Evolutionary conservation across 2,113 vertebrate genomes (phyloP).

Genomic region (Tragelaphus strepsiceros): DNA sequence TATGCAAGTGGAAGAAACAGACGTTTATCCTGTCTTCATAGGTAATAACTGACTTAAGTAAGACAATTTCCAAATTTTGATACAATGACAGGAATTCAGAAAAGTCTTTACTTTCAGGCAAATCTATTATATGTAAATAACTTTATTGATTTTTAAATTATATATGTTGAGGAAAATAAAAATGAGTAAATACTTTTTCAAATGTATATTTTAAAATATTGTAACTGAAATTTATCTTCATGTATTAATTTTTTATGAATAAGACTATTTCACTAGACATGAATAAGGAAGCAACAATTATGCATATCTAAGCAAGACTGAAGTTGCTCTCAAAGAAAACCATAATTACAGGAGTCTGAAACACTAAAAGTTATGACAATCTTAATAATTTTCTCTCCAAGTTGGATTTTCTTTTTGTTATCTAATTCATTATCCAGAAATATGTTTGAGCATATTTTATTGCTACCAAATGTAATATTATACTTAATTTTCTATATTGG

Average conservation of each 20-base stretch:
- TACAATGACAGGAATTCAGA: not conserved
- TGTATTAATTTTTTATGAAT: not conserved
- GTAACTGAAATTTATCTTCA: not conserved
- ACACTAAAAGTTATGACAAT: not conserved
- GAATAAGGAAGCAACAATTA: not conserved
- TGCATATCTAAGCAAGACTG: not conserved
- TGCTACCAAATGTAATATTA: not conserved
- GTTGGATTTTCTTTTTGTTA: not conserved
- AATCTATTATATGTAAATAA: not conserved
- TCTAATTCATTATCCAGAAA: not conserved
- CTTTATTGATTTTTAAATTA: not conserved
- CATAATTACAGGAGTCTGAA: not conserved
- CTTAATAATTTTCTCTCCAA: not conserved
- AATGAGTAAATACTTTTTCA: not conserved
- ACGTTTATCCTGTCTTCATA: not conserved
- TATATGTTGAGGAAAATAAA: not conserved
- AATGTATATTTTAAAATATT: not conserved
- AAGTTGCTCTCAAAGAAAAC: not conserved
- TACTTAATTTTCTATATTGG: not conserved
- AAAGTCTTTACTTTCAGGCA: not conserved
- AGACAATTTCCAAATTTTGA: not conserved
- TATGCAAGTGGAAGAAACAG: not conserved
- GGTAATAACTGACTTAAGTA: not conserved
- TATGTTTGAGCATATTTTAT: not conserved
- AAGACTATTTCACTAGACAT: not conserved